Base-by-base conservation (phyloP, 2,797 vertebrate genomes). In the Scleropages formosus region DNA sequence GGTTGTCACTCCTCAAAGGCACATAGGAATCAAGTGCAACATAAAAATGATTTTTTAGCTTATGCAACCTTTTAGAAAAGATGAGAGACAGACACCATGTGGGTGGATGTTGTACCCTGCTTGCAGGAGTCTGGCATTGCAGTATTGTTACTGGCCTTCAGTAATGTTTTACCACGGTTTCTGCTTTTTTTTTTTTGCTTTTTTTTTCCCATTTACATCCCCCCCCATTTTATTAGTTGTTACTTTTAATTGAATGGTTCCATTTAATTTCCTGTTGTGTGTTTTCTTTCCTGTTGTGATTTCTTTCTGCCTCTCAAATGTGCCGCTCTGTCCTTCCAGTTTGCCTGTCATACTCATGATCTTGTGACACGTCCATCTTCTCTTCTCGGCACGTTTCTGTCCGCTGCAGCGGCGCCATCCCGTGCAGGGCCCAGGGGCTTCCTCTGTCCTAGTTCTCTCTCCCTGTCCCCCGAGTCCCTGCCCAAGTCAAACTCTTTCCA, bases 371-470 rank as follows among this genome's bases (percentile, higher is more conserved):
- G 61, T 53, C 70, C 75, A 76, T 70, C 46, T 60, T 75, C 74
- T 58, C 56, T 70, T 44, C 44, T 60, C 53, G 26, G 16, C 65
- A 18, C 51, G 72, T 51, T 44, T 64, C 47, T 46, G 13, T 61
- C 12, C 60, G 73, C 68, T 77, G 67, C 12, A 61, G 61, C 89
- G 95, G 95, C 91, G 85, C 85, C 83, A 82, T 83, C 82, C 90
- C 88, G 83, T 76, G 88, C 91, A 90, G 91, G 93, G 87, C 93
- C 90, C 88, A 92, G 94, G 91, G 93, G 94, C 87, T 95, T 91
- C 92, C 91, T 94, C 88, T 95, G 90, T 89, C 95, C 96, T 90
- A 97, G 94, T 88, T 94, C 94, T 93, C 95, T 95, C 81, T 79
- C 91, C 88, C 93, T 96, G 86, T 92, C 92, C 88, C 92, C 89